Percentiles rank a stretch among this genome's conserved stretches.
phyloP scores from a whole-genome alignment of 2,113 vertebrate genomes.

The Synchiropus splendidus region DNA sequence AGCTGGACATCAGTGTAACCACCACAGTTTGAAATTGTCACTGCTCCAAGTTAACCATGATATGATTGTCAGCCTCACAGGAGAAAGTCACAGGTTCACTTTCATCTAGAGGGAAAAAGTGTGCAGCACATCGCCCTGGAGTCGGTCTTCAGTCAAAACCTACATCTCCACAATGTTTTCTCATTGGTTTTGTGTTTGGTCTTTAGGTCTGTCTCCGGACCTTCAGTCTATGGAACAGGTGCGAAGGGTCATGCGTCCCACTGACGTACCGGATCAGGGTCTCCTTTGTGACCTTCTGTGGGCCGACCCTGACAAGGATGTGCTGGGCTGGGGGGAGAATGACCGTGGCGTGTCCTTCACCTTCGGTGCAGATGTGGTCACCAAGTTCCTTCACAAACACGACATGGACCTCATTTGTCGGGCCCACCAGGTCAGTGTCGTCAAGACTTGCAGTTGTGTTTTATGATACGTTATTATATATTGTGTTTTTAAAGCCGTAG shows the following conservation, averaged over 20 bases:
- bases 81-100: too few species aligned
- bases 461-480: not conserved
- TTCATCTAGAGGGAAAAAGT: too few species aligned
- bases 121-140: too few species aligned
- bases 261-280: conserved; percentile 94
- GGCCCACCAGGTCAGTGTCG: conserved; percentile 84
- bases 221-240: conserved; percentile 97
- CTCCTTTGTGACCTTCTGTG: conserved; percentile 89
- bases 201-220: conserved; percentile 83
- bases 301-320: conserved; percentile 95
- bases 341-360: conserved; percentile 94
- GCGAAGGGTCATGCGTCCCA: conserved; percentile 90
- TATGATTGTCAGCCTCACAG: too few species aligned
- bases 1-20: too few species aligned
- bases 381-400: conserved; percentile 95
- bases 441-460: not conserved
- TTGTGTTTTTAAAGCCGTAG: too few species aligned
- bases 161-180: not conserved
- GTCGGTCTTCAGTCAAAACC: too few species aligned
- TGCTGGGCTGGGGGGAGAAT: conserved; percentile 94
- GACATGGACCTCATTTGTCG: conserved; percentile 96
- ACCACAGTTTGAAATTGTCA: not conserved
- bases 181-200: too few species aligned
- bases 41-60: too few species aligned
- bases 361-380: conserved; percentile 90